Evolutionary conservation across 1,140 invertebrate genomes (phyloP), one percentile per base, ranked within the genome.

Genomic region (Adoxophyes honmai): DNA sequence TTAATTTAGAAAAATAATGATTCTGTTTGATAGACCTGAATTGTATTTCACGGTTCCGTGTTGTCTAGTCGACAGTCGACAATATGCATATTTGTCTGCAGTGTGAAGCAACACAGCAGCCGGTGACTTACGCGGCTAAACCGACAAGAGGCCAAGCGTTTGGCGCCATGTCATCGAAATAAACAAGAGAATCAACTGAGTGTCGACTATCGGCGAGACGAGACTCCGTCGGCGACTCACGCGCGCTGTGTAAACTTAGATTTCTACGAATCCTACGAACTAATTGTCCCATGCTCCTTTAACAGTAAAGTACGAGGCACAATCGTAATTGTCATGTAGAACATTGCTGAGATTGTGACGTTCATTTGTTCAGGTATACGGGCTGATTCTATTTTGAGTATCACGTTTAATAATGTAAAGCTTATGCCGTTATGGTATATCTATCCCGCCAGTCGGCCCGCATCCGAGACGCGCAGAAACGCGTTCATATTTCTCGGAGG

Each of bases 351-450:
- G 35, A 64, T 73, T 73, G 70, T 73, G 70, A 70, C 70, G 58
- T 57, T 36, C 15, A 59, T 66, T 73, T 64, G 65, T 64, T 66
- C 59, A 55, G 57, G 42, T 54, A 66, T 55, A 68, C 60, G 55
- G 59, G 18, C 42, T 18, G 18, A 48, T 39, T 63, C 63, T 56
- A 61, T 62, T n/a, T 59, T 70, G 70, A 70, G 67, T 70, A 73
- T 70, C 70, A 70, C 70, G 64, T 64, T 73, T 58, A 66, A 70
- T 64, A 53, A 62, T 71, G 69, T 81, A 83, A 83, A 83, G 80
- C 78, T 81, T 83, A 68, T 66, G 67, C 59, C 66, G 57, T 67
- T 66, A 64, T 64, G 57, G 34, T 70, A 67, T 60, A 62, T 55
- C 52, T 52, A 59, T 54, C 10, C 57, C 55, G 67, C 62, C 62